Percentiles rank a stretch among this genome's conserved stretches.
phyloP scores from a whole-genome alignment of 2,113 vertebrate species.

The Egretta garzetta region DNA sequence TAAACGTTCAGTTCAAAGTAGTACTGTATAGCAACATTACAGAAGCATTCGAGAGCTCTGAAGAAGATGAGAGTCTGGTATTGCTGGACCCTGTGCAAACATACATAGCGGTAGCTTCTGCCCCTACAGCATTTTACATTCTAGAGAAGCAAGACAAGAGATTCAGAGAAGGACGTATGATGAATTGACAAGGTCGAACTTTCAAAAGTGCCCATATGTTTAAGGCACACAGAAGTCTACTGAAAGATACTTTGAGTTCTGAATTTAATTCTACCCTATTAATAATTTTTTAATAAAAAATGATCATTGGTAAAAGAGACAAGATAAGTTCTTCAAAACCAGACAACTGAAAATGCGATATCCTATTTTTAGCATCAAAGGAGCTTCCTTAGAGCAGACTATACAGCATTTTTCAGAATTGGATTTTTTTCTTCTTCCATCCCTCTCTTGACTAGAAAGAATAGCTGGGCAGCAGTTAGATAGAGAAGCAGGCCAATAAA shows the following conservation, averaged over 20 bases:
- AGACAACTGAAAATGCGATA: fast-evolving
- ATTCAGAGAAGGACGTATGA: neutral
- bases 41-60: neutral
- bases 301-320: neutral
- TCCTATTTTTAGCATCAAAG: neutral
- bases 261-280: neutral
- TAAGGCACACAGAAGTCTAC: neutral
- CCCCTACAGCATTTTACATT: neutral
- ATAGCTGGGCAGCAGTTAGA: neutral
- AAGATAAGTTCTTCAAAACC: neutral
- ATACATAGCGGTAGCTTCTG: neutral
- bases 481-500: neutral
- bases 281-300: neutral
- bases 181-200: neutral
- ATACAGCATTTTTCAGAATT: neutral
- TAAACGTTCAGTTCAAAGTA: neutral
- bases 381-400: neutral
- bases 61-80: neutral
- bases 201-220: neutral
- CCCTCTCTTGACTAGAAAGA: neutral
- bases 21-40: neutral
- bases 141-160: neutral
- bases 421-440: neutral
- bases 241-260: neutral
- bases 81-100: neutral